Evolutionary conservation across 2,888 invertebrate species (phyloP).

Genomic region (Tetragnatha montana): DNA sequence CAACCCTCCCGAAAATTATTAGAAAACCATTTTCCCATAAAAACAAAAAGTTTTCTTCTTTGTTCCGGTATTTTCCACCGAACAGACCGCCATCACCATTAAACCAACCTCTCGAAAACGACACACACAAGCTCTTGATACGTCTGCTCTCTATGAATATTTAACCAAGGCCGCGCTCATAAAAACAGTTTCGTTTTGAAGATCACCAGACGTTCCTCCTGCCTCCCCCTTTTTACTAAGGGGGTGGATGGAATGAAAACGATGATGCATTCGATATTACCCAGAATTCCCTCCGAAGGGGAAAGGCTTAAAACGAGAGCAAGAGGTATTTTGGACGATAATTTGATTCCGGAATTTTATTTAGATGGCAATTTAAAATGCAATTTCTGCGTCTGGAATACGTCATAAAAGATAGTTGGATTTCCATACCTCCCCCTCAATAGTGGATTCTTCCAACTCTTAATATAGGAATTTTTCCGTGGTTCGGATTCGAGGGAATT

Average conservation of each 20-base stretch:
- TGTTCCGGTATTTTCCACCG: neutral
- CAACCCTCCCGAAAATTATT: neutral
- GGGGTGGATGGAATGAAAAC: conserved; percentile 4
- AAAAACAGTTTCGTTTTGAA: conserved; percentile 25
- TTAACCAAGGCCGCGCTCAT: conserved; percentile 9
- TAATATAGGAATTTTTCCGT: neutral
- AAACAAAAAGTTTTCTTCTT: neutral
- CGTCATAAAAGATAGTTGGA: conserved; percentile 37
- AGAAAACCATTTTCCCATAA: conserved; percentile 10
- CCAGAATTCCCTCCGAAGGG: conserved; percentile 13
- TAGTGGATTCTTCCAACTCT: neutral
- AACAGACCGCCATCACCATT: conserved; percentile 20
- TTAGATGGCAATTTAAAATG: conserved; percentile 63
- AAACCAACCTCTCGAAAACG: neutral
- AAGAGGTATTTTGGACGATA: conserved; percentile 46
- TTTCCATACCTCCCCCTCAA: neutral
- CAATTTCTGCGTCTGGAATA: conserved; percentile 40
- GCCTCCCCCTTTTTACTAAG: neutral
- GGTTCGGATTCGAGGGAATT: neutral
- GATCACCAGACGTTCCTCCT: conserved; percentile 36
- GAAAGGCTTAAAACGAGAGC: neutral
- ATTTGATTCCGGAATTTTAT: conserved; percentile 58
- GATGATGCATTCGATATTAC: conserved; percentile 37
- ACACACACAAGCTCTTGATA: neutral
- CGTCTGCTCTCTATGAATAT: conserved; percentile 25